Evolutionary conservation across 2,888 invertebrate species (phyloP), one percentile per base, ranked within the genome.

Genomic region (Psylliodes chrysocephalus): DNA sequence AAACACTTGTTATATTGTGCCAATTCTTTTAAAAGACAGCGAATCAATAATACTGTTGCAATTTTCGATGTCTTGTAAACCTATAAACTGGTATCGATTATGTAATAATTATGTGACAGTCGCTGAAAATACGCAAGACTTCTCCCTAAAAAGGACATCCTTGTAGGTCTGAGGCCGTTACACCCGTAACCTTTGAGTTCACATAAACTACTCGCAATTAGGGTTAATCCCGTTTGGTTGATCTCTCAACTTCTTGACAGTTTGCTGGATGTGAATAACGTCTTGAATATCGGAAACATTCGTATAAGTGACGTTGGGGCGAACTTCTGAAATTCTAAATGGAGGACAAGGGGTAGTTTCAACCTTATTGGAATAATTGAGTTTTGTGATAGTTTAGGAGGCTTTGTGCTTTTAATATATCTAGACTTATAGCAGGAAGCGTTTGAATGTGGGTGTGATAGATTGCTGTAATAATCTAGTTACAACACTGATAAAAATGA

Each of bases 221-320:
- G 54, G 33, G 42, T 22, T 53, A 53, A 53, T 53, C 38, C 35
- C 38, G 12, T 14, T 38, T 22, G 35, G 38, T 15, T 55, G 49
- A 64, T 64, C 60, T 60, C 53, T 59, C 60, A 19, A 56, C 57
- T 57, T 49, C 51, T 51, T 55, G 59, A 54, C 60, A 55, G 53
- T 42, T 64, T 35, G 60, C 33, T 22, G 55, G 51, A 51, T 14
- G 22, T 40, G 53, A 22, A 40, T 53, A 18, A 19, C 38, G 19
- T 35, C 35, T 35, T 22, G 15, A 22, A 38, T 53, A 53, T 53
- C 22, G 53, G 40, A 52, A 52, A 52, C 35, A 38, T 33, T 22
- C 38, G 19, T 33, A 14, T 18, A 18, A 15, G 18, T 22, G 38
- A 22, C 12, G 28, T 53, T 12, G 3, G 22, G 53, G 22, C 25